Percentiles rank a stretch among this genome's conserved stretches.
Conservation (phyloP, 2,888 invertebrate genomes). For the Nebria brevicollis region DNA sequence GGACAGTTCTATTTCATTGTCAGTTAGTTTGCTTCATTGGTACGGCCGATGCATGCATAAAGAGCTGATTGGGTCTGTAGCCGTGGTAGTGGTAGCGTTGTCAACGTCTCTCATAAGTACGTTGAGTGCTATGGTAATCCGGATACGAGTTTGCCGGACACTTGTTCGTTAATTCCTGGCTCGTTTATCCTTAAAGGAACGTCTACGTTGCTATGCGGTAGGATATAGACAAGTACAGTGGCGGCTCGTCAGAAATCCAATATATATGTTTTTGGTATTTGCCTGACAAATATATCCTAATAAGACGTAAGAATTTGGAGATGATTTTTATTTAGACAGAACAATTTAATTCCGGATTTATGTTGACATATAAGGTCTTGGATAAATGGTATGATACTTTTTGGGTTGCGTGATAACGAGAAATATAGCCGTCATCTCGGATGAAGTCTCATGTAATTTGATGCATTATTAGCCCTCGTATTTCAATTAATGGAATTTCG, state of each 20-base stretch:
- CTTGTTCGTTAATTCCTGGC: slow-evolving; percentile 27
- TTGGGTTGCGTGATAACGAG: no score
- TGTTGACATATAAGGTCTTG: no score
- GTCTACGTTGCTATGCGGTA: background rate
- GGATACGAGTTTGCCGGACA: slow-evolving; percentile 31
- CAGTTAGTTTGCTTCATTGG: background rate
- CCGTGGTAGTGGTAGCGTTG: background rate
- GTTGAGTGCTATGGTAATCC: slow-evolving; percentile 25
- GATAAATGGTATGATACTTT: no score
- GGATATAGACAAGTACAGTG: background rate
- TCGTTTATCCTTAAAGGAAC: slow-evolving; percentile 16
- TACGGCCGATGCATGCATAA: background rate
- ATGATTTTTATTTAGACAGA: no score
- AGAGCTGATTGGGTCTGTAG: slow-evolving; percentile 1
- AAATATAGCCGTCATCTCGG: no score
- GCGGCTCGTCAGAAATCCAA: background rate
- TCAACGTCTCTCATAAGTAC: slow-evolving; percentile 12
- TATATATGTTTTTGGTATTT: no score
- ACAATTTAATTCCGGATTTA: no score
- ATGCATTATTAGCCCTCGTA: no score
- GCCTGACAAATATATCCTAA: no score
- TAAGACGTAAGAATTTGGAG: no score
- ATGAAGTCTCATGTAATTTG: no score
- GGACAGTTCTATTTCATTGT: background rate
- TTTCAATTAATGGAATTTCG: no score